Evolutionary conservation across 2,113 vertebrate species (phyloP), one percentile per base, ranked within the genome.

Genomic region (Sardina pilchardus): DNA sequence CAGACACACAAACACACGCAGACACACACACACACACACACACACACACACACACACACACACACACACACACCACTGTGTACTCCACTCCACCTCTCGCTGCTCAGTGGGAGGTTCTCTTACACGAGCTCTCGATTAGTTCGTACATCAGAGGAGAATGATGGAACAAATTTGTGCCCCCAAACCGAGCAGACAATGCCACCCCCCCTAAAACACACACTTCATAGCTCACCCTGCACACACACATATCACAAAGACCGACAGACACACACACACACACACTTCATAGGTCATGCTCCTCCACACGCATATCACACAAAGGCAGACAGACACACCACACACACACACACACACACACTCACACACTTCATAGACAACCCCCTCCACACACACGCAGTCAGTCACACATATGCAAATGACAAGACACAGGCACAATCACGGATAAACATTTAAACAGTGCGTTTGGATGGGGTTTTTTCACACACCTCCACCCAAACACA

Each of bases 381-480:
- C 48, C 39, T 43, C 26, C 44, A 82, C 24, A 30, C 17, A 86
- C 42, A 71, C 26, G 39, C 71, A 81, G n/a, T n/a, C n/a, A 30
- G 71, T 84, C 26, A 81, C 34, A 34, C 63, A 78, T 19, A 78
- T 78, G 71, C 71, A 78, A 78, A 78, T 78, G 71, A 78, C 9
- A 39, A 4, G 30, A 16, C 2, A 78, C 71, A 56, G 30, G 71
- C 26, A 36, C 34, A 56, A 75, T 56, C 42, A 30, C 19, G 89
- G 88, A 88, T 91, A 93, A 92, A 92, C 92, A 92, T 92, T 93
- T 91, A 91, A 92, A 92, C 89, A 90, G 90, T 91, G 89, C 91
- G 89, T 90, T 91, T 91, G 91, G 53, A 59, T 53, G 82, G 14
- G 82, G 14, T 36, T 36, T 78, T 19, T 24, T 24, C 3, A 6